phyloP scores from a whole-genome alignment of 2,113 vertebrate species.

The Tupaia tana region DNA sequence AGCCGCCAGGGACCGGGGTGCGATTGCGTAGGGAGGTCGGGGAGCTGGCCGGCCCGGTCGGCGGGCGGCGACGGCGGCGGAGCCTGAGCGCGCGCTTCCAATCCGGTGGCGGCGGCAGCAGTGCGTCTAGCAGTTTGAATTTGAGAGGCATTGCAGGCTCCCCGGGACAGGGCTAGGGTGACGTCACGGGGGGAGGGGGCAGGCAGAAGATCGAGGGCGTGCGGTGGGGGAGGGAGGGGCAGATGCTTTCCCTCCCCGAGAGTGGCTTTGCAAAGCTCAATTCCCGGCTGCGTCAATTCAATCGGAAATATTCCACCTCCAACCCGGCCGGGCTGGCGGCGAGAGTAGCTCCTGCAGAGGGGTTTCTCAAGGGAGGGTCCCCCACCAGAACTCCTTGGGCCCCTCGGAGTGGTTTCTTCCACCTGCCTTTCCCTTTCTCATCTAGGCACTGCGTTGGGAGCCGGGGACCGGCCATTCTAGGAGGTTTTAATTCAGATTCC shows the following conservation, averaged over 20 bases:
- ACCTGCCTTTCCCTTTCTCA: neutral
- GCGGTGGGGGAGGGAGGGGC: slow-evolving; percentile 41
- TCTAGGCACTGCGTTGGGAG: neutral
- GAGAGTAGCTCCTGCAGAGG: neutral
- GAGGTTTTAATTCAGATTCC: neutral
- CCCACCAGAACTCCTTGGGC: neutral
- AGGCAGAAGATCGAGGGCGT: slow-evolving; percentile 51
- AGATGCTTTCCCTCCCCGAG: neutral
- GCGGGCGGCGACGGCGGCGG: neutral
- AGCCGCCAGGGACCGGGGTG: neutral
- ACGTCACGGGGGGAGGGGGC: slow-evolving; percentile 80
- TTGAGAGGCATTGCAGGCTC: slow-evolving; percentile 78
- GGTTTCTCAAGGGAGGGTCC: neutral
- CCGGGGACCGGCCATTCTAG: neutral
- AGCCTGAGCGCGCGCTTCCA: slow-evolving; percentile 45
- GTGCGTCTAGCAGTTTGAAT: slow-evolving; percentile 77
- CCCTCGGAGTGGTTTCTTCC: neutral
- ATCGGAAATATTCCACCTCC: slow-evolving; percentile 55
- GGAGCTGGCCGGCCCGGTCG: neutral
- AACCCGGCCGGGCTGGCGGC: neutral
- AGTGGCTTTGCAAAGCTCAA: slow-evolving; percentile 57
- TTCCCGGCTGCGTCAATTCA: slow-evolving; percentile 45
- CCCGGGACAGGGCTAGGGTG: slow-evolving; percentile 72
- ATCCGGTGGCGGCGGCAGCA: slow-evolving; percentile 31
- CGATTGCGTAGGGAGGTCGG: neutral